Conservation (phyloP, 2,797 vertebrate genomes). For the Macrochelys suwanniensis region DNA sequence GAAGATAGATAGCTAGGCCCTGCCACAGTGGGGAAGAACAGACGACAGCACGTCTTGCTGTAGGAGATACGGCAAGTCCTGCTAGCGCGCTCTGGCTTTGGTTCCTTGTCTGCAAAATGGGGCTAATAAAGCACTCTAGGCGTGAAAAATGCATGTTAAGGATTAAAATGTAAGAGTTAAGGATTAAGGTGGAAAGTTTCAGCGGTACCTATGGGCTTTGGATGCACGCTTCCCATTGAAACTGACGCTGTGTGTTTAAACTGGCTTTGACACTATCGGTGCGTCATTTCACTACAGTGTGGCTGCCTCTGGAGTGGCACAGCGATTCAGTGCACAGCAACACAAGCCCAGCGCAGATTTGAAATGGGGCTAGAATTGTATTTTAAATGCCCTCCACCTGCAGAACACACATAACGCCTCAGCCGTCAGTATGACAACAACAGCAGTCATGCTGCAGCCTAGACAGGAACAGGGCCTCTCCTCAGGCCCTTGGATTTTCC, state of each 20-base stretch:
- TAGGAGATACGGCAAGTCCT: background rate
- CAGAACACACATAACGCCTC: background rate
- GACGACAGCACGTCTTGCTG: background rate
- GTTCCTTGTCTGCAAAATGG: background rate
- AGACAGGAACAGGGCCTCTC: fast-evolving
- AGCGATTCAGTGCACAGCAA: background rate
- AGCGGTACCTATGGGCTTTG: background rate
- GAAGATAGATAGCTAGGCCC: background rate
- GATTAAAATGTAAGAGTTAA: background rate
- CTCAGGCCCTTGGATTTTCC: background rate
- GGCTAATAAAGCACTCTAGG: background rate
- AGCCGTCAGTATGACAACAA: background rate
- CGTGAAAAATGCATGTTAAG: background rate
- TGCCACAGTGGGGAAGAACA: no score
- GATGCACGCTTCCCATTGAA: background rate
- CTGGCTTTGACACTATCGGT: background rate
- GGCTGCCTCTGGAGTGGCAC: background rate
- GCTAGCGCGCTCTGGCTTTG: background rate
- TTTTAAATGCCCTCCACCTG: background rate
- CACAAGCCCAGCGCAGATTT: background rate
- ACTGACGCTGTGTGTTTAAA: background rate
- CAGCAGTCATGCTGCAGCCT: fast-evolving
- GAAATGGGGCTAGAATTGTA: background rate
- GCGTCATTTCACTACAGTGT: background rate
- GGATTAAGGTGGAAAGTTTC: background rate